Percentiles rank a stretch among this genome's conserved stretches.
These are phyloP conservation scores for Monodelphis domestica DNA, from an alignment of 2,797 vertebrate genomes.

Conservation along the genomic window DNA sequence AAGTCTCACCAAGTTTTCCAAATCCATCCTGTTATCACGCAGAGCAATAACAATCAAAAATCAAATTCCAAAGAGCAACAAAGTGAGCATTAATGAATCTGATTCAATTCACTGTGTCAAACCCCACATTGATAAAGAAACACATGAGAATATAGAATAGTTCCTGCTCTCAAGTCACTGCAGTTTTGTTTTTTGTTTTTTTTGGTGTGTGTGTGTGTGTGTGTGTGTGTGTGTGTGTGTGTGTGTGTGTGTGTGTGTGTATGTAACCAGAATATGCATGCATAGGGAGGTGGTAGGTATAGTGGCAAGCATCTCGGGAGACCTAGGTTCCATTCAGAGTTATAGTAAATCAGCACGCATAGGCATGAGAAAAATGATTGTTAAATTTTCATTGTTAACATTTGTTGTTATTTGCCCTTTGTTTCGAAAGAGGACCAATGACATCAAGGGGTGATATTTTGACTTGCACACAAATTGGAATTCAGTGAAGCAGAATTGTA, in stretches of 20 bases:
- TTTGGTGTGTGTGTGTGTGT: too few relatives aligned
- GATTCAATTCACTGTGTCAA: not conserved
- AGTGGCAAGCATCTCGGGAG: not conserved
- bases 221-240: too few relatives aligned
- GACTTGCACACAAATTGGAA: too few relatives aligned
- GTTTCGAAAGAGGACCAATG: too few relatives aligned
- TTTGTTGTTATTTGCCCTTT: too few relatives aligned
- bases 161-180: not conserved
- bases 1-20: not conserved
- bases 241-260: too few relatives aligned
- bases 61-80: not conserved
- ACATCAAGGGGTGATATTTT: too few relatives aligned
- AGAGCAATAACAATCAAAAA: not conserved
- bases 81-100: not conserved
- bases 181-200: too few relatives aligned
- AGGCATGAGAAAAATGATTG: not conserved
- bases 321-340: not conserved
- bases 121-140: not conserved
- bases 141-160: not conserved
- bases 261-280: not conserved
- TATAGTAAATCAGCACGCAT: not conserved
- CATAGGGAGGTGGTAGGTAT: not conserved
- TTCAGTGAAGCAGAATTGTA: too few relatives aligned
- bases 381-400: not conserved
- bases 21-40: not conserved